Conservation (phyloP, 2,113 vertebrate species). For the Istiophorus platypterus region DNA sequence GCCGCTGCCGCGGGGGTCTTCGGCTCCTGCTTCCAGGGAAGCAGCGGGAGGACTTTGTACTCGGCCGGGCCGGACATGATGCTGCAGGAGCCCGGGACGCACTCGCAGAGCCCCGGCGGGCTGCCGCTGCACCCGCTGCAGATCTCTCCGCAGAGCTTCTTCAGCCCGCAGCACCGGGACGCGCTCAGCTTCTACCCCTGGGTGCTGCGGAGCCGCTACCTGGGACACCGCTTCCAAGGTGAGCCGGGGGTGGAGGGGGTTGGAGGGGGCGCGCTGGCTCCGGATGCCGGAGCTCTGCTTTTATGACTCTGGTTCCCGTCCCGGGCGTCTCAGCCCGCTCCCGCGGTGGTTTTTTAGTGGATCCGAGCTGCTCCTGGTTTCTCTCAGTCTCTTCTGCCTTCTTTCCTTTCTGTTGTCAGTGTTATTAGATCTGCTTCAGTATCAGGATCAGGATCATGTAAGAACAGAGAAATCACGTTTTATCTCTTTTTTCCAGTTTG, state of each 20-base stretch:
- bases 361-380: too few species aligned
- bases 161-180: conserved; percentile 83
- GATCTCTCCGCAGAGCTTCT: conserved; percentile 83
- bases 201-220: conserved; percentile 85
- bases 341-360: too few species aligned
- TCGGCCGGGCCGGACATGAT: conserved; percentile 81
- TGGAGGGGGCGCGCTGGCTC: too few species aligned
- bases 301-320: too few species aligned
- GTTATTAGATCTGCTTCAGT: too few species aligned
- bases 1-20: conserved; percentile 73
- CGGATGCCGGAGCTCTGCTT: too few species aligned
- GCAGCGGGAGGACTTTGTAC: conserved; percentile 82
- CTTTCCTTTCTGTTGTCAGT: too few species aligned
- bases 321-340: too few species aligned
- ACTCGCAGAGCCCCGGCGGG: conserved; percentile 69
- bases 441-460: too few species aligned
- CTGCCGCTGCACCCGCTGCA: conserved; percentile 84
- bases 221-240: conserved; percentile 85
- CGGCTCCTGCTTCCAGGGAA: conserved; percentile 82
- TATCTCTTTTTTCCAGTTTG: too few species aligned
- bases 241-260: conserved; percentile 19
- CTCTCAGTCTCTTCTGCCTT: too few species aligned
- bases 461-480: too few species aligned
- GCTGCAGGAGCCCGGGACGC: conserved; percentile 82
- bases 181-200: conserved; percentile 86